Evolutionary conservation across 1,140 invertebrate species (phyloP).

Genomic region (Scaptomyza montana): DNA sequence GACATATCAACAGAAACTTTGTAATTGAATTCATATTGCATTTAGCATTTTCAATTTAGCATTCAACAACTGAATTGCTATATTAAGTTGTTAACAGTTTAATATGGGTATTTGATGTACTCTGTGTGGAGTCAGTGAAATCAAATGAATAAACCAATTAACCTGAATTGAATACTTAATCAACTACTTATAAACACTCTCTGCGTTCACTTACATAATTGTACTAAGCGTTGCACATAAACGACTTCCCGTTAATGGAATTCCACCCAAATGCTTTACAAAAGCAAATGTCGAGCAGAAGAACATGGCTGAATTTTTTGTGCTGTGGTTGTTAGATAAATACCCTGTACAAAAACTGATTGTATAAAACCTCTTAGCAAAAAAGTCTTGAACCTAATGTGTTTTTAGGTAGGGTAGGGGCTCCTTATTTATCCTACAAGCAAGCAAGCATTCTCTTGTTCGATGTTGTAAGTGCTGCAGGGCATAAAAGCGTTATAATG

Average conservation of each 20-base stretch:
- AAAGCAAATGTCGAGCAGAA: background rate
- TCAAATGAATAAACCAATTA: background rate
- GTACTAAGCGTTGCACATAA: background rate
- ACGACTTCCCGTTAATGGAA: slow-evolving; percentile 7
- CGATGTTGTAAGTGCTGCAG: background rate
- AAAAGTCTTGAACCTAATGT: background rate
- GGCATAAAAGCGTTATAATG: slow-evolving; percentile 2
- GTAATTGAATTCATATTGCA: background rate
- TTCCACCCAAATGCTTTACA: background rate
- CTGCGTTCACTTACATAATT: background rate
- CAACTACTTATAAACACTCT: background rate
- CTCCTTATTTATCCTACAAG: background rate
- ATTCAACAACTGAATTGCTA: no score
- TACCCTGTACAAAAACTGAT: background rate
- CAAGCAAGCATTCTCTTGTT: background rate
- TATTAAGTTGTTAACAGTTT: background rate
- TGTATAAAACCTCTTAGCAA: no score
- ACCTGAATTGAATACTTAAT: slow-evolving; percentile 1
- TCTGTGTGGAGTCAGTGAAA: background rate
- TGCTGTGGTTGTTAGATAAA: background rate
- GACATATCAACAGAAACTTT: no score
- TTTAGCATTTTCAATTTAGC: background rate
- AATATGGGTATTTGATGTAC: no score
- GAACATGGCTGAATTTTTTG: background rate
- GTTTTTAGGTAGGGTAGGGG: background rate